phyloP scores from a whole-genome alignment of 2,888 invertebrate species.

The Caenorhabditis sulstoni region DNA sequence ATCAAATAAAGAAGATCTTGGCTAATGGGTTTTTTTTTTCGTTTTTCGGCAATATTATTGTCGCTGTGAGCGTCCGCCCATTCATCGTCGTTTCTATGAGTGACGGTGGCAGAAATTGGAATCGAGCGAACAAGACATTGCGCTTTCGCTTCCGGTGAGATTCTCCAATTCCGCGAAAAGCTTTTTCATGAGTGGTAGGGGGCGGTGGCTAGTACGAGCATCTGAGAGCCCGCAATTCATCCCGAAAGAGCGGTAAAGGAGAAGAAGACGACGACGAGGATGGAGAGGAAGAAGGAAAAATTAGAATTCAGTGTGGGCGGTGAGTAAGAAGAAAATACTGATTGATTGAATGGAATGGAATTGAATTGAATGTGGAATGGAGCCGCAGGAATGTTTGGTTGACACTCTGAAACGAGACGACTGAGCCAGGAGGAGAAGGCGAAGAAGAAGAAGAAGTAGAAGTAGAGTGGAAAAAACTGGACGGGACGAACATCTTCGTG shows the following conservation, averaged over 20 bases:
- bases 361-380: not conserved
- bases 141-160: not conserved
- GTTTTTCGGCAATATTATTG: conserved; percentile 23
- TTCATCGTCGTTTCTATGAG: conserved; percentile 26
- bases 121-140: too few species aligned
- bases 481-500: conserved; percentile 20
- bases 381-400: conserved; percentile 7
- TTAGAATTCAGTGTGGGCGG: not conserved
- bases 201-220: not conserved
- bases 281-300: conserved; percentile 5
- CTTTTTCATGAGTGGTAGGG: too few species aligned
- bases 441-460: not conserved
- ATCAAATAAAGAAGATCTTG: conserved; percentile 40
- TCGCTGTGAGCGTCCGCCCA: conserved; percentile 6
- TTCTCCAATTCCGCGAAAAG: not conserved
- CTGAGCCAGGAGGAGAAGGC: too few species aligned
- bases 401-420: conserved; percentile 13
- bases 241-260: not conserved
- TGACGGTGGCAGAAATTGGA: conserved; percentile 1
- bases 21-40: conserved; percentile 39
- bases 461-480: not conserved
- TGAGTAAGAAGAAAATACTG: conserved; percentile 12
- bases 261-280: too few species aligned
- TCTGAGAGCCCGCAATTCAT: conserved; percentile 3
- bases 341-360: conserved; percentile 23